Percentiles rank a stretch among this genome's conserved stretches.
Evolutionary conservation across 1,140 invertebrate species (phyloP).

Genomic region (Mylabris phalerata): DNA sequence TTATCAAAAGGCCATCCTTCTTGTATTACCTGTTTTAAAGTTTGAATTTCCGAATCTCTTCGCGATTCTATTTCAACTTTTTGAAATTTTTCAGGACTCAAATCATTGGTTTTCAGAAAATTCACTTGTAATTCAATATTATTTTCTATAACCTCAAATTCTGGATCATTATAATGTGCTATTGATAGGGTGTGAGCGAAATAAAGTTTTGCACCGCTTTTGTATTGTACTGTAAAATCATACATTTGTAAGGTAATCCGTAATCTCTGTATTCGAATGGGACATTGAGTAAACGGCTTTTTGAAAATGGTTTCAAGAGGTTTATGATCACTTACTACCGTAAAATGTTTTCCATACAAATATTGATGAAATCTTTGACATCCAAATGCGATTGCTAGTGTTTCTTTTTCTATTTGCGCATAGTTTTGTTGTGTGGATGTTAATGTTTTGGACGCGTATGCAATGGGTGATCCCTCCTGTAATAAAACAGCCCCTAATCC

Average conservation of each 20-base stretch:
- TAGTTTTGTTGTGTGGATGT: no score
- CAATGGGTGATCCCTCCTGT: no score
- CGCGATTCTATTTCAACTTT: no score
- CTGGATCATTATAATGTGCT: constrained; percentile 19
- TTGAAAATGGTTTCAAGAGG: no score
- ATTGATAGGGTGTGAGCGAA: constrained; percentile 39
- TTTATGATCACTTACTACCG: no score
- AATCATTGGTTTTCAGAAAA: constrained; percentile 4
- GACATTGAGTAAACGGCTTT: constrained; percentile 17
- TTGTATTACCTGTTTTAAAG: constrained; percentile 25
- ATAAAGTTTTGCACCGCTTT: constrained; percentile 30
- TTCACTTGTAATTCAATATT: constrained; percentile 12
- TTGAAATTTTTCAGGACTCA: constrained; percentile 15
- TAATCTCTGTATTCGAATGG: constrained; percentile 23
- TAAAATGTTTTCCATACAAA: no score
- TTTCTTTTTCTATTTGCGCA: no score
- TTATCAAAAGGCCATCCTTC: constrained; percentile 40
- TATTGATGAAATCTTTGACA: no score
- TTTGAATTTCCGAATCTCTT: no score
- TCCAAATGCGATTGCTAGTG: no score
- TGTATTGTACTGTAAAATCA: constrained; percentile 25
- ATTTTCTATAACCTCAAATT: not conserved
- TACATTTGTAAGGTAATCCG: constrained; percentile 23
- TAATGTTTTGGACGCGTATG: no score
- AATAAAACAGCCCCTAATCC: no score